These are phyloP conservation scores for Propithecus deckenii DNA, from an alignment of 2,797 vertebrate species.

Conservation along the genomic window DNA sequence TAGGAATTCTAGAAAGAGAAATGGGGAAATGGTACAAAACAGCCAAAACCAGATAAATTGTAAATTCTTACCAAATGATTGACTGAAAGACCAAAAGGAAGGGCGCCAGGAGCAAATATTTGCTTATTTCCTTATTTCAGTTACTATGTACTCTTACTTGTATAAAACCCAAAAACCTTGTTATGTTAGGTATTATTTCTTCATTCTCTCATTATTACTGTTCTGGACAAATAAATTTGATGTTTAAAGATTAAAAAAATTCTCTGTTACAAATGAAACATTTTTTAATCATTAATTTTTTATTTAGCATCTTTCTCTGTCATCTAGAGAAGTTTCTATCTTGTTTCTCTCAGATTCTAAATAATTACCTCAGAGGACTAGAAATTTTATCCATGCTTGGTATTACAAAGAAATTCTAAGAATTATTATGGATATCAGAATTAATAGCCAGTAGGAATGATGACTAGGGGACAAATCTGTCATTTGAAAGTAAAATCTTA, in stretches of 20 bases:
- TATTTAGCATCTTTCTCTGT: neutral
- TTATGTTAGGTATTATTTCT: neutral
- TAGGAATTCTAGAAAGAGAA: neutral
- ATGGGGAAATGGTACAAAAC: neutral
- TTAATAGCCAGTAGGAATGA: neutral
- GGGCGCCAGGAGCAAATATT: neutral
- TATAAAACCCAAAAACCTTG: neutral
- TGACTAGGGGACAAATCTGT: neutral
- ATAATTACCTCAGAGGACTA: neutral
- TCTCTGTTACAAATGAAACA: neutral
- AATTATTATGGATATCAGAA: neutral
- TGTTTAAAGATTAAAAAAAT: neutral
- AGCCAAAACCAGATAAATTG: neutral
- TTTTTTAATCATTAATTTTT: neutral
- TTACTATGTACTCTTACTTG: neutral
- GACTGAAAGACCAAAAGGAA: neutral
- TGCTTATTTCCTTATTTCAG: neutral
- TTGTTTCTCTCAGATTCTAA: neutral
- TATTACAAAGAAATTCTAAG: neutral
- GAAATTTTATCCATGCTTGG: neutral
- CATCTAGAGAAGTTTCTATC: neutral
- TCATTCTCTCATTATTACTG: neutral
- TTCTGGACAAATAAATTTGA: neutral
- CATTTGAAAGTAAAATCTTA: neutral
- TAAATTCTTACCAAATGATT: neutral